Evolutionary conservation across 2,797 vertebrate species (phyloP), one percentile per base, ranked within the genome.

Genomic region (Amblyraja radiata): DNA sequence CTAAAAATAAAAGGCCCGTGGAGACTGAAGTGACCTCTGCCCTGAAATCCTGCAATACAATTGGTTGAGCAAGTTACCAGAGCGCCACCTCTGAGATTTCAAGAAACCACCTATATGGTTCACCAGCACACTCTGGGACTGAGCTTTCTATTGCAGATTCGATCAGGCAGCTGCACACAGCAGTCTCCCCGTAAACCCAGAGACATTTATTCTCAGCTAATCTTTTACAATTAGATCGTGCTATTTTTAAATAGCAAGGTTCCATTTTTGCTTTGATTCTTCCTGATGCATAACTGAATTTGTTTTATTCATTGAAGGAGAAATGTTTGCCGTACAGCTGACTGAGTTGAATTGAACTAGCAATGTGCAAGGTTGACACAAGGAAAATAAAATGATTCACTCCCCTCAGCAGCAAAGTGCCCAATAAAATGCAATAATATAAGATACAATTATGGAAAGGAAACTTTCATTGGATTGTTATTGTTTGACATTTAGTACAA

Each of bases 21-120:
- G 90, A 71, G 90, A 71, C 90, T 74, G 39, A 39, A 91, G 21
- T 91, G 90, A 92, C 90, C 90, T 74, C 68, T 92, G 90, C 90
- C 68, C 90, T 92, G 90, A 92, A 92, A 92, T 92, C 39, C 71
- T 92, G 90, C 76, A 68, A 68, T 91, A 46, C 68, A 73, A 73
- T 91, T 91, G 88, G 90, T 74, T 92, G 90, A 73, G 23, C 71
- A 14, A 54, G 21, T 76, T 46, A 76, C 90, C 71, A 76, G 84
- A 88, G 68, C 58, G 88, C 84, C 61, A 11, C 90, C 71, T 73
- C 39, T 25, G 90, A 90, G 39, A 39, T 92, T 92, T 92, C 71
- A 92, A 74, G 71, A 92, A 92, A 73, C 36, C 68, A 92, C 1
- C 90, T 92, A 74, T 92, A 68, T 92, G 90, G 71, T 92, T 74